Percentiles rank a stretch among this genome's conserved stretches.
Conservation (phyloP, 2,888 invertebrate genomes). For the Periphyllus acericola region DNA sequence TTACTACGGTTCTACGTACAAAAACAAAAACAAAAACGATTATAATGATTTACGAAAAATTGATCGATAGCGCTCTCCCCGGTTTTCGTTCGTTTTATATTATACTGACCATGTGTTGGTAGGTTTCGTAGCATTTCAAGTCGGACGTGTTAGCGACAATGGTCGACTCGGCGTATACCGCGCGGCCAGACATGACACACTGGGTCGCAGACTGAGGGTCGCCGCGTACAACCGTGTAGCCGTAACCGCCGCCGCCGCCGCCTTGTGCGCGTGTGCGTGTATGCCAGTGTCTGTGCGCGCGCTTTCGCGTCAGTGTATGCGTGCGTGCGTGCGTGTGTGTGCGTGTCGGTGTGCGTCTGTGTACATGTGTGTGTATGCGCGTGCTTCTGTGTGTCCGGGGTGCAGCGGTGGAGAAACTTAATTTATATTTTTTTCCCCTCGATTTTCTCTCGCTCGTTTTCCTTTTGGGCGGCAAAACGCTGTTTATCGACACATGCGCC, state of each 20-base stretch:
- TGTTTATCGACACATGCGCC: conserved; percentile 51
- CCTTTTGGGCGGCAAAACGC: conserved; percentile 62
- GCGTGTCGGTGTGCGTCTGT: neutral
- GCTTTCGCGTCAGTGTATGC: neutral
- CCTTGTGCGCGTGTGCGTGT: neutral
- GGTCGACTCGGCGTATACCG: conserved; percentile 36
- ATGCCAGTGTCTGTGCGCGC: neutral
- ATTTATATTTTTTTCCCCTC: neutral
- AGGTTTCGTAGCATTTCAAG: conserved; percentile 57
- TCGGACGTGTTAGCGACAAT: conserved; percentile 21
- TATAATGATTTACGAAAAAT: no score
- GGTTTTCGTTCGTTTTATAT: no score
- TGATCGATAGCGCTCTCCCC: no score
- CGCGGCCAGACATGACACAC: conserved; percentile 65
- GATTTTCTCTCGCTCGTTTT: conserved; percentile 56
- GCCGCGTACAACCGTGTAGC: conserved; percentile 63
- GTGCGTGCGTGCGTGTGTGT: neutral
- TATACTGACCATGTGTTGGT: conserved; percentile 51
- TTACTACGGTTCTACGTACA: no score
- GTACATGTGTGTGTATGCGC: neutral
- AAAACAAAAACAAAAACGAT: no score
- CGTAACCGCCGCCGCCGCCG: conserved; percentile 62
- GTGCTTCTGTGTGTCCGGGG: neutral
- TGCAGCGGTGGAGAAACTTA: neutral
- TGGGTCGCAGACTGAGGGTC: conserved; percentile 63